Base-by-base conservation (phyloP, 1,140 invertebrate species). In the Dolichoris vasculosae region DNA sequence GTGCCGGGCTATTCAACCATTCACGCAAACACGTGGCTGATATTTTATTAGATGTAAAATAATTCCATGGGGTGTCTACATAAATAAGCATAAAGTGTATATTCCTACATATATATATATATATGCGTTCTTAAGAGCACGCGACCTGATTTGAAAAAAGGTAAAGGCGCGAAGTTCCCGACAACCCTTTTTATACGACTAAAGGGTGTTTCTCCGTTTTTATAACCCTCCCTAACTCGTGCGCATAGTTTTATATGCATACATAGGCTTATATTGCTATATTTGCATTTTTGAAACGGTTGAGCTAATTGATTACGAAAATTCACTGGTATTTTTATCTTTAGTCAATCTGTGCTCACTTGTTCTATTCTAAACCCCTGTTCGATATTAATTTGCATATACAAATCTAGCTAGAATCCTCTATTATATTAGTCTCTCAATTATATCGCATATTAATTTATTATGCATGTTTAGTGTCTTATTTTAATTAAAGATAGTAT, bases 31-130 rank as follows among this genome's bases (percentile, higher is more conserved):
- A 88, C 89, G 89, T 88, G 88, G 81, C 87, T 84, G 35, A n/a
- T n/a, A n/a, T 26, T 13, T 4, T 46, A 43, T 11, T 17, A 88
- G 88, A 90, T 89, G 89, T 89, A 87, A 90, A 89, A 87, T 88
- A 88, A 81, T 88, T 87, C 87, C 86, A 86, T 86, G 79, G 88
- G 88, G 89, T 88, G 84, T 90, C 91, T 91, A 88, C 88, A 89
- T 89, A 91, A 91, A 92, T 91, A 90, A 91, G 90, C 89, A 91
- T 92, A 92, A 91, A 89, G 87, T 88, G 85, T 82, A 67, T 71
- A 64, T 48, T 43, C 55, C 59, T 26, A 75, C 51, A 35, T 0
- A n/a, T 43, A 67, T 35, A 46, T 8, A 40, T 63, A 43, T 17
- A 77, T 35, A 77, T 23, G 64, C 59, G 83, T 64, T 86, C 89